Base-by-base conservation (phyloP, 23 tunicate species). In the Halocynthia roretzi region DNA sequence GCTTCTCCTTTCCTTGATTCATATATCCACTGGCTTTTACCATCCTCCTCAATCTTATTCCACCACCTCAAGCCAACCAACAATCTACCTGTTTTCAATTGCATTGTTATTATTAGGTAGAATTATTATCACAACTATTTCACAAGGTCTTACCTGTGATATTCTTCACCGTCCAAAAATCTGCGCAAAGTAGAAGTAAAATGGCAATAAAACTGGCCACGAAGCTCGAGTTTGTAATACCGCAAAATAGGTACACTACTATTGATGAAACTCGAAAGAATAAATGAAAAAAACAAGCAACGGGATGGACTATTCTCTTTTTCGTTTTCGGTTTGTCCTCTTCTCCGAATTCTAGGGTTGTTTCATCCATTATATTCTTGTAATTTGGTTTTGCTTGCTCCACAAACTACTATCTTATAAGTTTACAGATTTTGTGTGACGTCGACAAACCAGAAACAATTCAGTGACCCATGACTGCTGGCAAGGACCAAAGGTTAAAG, bases 21-120 rank as follows among this genome's bases (percentile, higher is more conserved):
- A 80, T 74, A 92, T 49, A 80, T 70, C 98, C 98, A 92, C 5
- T 75, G 48, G 75, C 98, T 92, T 80, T 83, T 78, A 8, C 98
- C 98, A 72, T 86, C 80, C 68, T 92, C 98, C 50, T 77, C 77
- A n/a, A 92, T 77, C 51, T 80, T 86, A 51, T 92, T 92, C 87
- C 92, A 83, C 98, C 98, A 92, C 44, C 93, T 65, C 62, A 92
- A 65, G 8, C 98, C 98, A 77, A 92, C 98, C 78, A 92, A 51
- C 51, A 92, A 79, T 52, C 98, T 69, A 10, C 98, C 98, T 31
- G 44, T 31, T 31, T 31, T 31, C 44, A n/a, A n/a, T n/a, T n/a
- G n/a, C n/a, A n/a, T n/a, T n/a, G n/a, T n/a, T n/a, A n/a, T n/a
- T n/a, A n/a, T n/a, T n/a, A n/a, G n/a, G n/a, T n/a, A n/a, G n/a